Percentiles rank a stretch among this genome's conserved stretches.
Evolutionary conservation across 1,140 invertebrate species (phyloP).

Genomic region (Drosophila teissieri): DNA sequence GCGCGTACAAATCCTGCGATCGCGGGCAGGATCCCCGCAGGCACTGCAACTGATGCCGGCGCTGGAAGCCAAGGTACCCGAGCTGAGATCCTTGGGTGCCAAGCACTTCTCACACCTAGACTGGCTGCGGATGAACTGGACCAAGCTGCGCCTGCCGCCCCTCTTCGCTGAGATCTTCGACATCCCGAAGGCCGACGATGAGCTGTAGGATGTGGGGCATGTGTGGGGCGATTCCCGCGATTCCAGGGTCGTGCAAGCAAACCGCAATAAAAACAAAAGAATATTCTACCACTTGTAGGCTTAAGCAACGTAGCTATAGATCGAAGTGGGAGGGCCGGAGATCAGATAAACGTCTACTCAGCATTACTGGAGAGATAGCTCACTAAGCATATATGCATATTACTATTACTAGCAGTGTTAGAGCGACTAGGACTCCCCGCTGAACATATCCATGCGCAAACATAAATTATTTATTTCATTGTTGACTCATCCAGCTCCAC

Average conservation of each 20-base stretch:
- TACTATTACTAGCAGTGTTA: constrained; percentile 51
- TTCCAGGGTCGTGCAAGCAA: constrained; percentile 54
- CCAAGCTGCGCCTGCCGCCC: constrained; percentile 93
- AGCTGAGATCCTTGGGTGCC: constrained; percentile 92
- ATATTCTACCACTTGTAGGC: constrained; percentile 50
- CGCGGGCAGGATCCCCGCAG: constrained; percentile 68
- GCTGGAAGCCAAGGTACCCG: constrained; percentile 90
- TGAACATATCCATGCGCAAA: constrained; percentile 77
- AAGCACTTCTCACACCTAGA: constrained; percentile 94
- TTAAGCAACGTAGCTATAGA: constrained; percentile 62
- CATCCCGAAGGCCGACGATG: constrained; percentile 95
- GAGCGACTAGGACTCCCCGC: constrained; percentile 51
- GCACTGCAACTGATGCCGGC: constrained; percentile 88
- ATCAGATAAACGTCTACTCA: constrained; percentile 64
- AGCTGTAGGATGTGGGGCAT: constrained; percentile 57
- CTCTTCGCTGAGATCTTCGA: constrained; percentile 99
- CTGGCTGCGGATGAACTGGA: constrained; percentile 96
- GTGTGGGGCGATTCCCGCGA: not conserved
- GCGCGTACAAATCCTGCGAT: constrained; percentile 82
- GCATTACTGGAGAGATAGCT: constrained; percentile 62
- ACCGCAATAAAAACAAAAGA: constrained; percentile 44
- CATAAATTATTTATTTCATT: constrained; percentile 83
- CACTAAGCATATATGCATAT: constrained; percentile 58
- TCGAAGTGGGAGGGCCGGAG: constrained; percentile 39
- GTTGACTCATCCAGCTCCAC: constrained; percentile 59